Conservation (phyloP, 1,140 invertebrate genomes). For the Stegodyphus mimosarum region DNA sequence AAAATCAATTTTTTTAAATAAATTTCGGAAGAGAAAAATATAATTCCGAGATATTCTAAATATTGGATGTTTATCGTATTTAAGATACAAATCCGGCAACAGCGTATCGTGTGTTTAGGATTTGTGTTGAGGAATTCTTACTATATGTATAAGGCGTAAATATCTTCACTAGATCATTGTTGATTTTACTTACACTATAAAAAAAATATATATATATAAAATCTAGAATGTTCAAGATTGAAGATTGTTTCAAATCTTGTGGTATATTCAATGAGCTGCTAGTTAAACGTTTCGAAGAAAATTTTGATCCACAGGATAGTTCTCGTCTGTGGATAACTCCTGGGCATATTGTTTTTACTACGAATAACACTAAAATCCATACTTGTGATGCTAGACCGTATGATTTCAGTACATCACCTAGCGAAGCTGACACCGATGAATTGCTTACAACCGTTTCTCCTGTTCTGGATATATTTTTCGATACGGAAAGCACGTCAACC, state of each 20-base stretch:
- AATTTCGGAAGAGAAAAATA: neutral
- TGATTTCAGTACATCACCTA: constrained; percentile 51
- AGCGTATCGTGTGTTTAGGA: neutral
- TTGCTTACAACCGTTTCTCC: constrained; percentile 22
- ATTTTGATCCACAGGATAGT: constrained; percentile 26
- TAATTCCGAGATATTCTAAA: neutral
- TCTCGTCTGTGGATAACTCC: constrained; percentile 51
- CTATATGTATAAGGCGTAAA: neutral
- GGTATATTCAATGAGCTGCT: constrained; percentile 51
- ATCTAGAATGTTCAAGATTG: constrained; percentile 51
- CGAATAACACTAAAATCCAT: constrained; percentile 28
- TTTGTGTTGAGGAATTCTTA: neutral
- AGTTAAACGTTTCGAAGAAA: constrained; percentile 40
- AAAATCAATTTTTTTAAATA: no score
- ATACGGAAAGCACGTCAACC: constrained; percentile 30
- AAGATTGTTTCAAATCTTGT: constrained; percentile 38
- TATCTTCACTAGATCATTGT: neutral
- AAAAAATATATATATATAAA: neutral
- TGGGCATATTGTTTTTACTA: constrained; percentile 50
- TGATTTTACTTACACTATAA: neutral
- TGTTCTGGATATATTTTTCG: constrained; percentile 48
- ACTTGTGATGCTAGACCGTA: constrained; percentile 56
- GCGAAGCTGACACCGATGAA: constrained; percentile 47
- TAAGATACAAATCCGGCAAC: neutral
- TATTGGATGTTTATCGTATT: neutral